Conservation (phyloP, 2,797 vertebrate species). For the Sebastes hubbsi region DNA sequence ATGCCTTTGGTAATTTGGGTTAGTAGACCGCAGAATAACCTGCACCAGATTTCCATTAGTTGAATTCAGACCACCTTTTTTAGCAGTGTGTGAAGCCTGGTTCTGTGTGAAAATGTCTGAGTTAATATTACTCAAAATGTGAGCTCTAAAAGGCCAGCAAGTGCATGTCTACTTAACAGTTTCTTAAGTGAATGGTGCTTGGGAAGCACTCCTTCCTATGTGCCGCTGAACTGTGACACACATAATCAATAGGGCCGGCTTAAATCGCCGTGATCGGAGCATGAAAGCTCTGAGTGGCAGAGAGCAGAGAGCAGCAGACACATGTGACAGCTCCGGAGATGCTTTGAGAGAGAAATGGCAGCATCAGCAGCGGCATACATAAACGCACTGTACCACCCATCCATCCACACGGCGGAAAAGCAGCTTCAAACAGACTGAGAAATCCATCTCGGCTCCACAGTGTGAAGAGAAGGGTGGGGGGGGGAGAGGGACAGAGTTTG, state of each 20-base stretch:
- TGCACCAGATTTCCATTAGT: background rate
- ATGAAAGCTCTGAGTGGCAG: constrained; percentile 35
- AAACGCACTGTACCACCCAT: constrained; percentile 48
- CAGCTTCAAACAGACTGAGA: constrained; percentile 73
- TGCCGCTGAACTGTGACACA: background rate
- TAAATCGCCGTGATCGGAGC: constrained; percentile 19
- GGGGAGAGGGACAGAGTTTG: constrained; percentile 1
- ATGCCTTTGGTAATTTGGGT: background rate
- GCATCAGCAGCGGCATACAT: constrained; percentile 47
- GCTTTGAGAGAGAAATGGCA: constrained; percentile 44
- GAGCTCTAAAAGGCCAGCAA: background rate
- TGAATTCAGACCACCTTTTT: background rate
- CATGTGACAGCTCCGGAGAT: constrained; percentile 46
- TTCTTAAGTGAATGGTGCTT: background rate
- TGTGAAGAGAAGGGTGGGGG: background rate
- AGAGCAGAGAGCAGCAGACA: constrained; percentile 29
- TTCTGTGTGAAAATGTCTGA: background rate
- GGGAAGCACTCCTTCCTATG: constrained; percentile 3
- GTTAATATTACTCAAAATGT: background rate
- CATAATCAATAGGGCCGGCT: constrained; percentile 15
- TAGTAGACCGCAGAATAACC: background rate
- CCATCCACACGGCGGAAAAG: constrained; percentile 49
- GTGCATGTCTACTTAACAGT: background rate
- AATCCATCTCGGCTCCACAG: constrained; percentile 53
- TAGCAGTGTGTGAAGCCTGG: background rate